A percentile compares a stretch with the other conserved stretches of the same genome.
phyloP scores from a whole-genome alignment of 2,888 invertebrate species.

The Galeruca laticollis region DNA sequence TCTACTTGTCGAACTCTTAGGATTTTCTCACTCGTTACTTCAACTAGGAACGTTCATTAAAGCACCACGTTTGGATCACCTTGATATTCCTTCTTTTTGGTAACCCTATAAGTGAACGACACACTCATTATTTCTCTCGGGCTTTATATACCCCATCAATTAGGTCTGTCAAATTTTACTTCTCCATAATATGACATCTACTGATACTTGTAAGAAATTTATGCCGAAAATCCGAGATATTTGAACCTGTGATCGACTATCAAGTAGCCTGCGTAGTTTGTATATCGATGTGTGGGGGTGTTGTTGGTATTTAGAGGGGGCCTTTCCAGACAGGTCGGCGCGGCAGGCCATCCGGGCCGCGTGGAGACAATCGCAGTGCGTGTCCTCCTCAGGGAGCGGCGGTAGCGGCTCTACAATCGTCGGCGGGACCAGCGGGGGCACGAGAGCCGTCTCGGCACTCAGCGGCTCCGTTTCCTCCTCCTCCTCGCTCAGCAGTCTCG shows the following conservation, averaged over 20 bases:
- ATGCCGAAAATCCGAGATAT: no score
- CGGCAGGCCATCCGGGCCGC: constrained; percentile 87
- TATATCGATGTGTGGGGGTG: constrained; percentile 63
- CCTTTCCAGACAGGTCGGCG: constrained; percentile 88
- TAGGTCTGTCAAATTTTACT: no score
- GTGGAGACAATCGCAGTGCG: constrained; percentile 88
- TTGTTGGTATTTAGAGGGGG: constrained; percentile 68
- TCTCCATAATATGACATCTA: no score
- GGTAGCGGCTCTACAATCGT: constrained; percentile 63
- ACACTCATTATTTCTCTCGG: no score
- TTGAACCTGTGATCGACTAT: constrained; percentile 2
- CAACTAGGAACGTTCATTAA: no score
- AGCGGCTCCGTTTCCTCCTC: constrained; percentile 80
- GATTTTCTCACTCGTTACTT: no score
- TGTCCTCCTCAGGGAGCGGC: constrained; percentile 74
- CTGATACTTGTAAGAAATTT: no score
- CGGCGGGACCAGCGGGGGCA: constrained; percentile 59
- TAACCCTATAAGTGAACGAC: no score
- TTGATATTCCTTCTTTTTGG: no score
- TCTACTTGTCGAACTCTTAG: no score
- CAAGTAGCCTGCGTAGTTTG: constrained; percentile 44
- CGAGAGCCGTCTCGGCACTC: constrained; percentile 83
- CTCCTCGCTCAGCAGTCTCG: constrained; percentile 76
- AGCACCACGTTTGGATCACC: no score
- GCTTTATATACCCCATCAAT: no score